Evolutionary conservation across 2,797 vertebrate genomes (phyloP), one percentile per base, ranked within the genome.

Genomic region (Scomberomorus guttatus): DNA sequence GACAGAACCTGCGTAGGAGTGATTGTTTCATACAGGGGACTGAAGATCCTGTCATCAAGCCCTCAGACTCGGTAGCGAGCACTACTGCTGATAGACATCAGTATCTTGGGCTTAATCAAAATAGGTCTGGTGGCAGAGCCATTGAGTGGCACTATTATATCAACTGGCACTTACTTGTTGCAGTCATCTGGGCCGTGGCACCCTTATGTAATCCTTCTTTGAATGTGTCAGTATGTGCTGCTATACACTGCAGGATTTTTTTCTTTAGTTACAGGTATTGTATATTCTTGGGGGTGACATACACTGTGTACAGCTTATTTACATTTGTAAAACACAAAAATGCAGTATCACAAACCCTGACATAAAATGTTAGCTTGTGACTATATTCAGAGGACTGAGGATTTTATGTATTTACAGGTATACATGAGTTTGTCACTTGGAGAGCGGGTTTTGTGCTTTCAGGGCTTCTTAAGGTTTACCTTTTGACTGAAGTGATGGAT

Each of bases 61-160:
- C 86, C 86, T 88, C 82, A 87, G 73, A 70, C 75, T 50, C 58
- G 62, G 76, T 75, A 61, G 67, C 1, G 22, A 72, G 63, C 34
- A 20, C 54, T 75, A 48, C 63, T 59, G 39, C 83, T 89, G 85
- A 83, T 66, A 88, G 81, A 83, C 77, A 72, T 87, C 89, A 82
- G 85, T 84, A 83, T 88, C 78, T 81, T 81, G 79, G 48, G 80
- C 70, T 87, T 90, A 92, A 93, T 95, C 89, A 93, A 90, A 93
- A 93, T 89, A 83, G 83, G 85, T 90, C 92, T 84, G 88, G 90
- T 92, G 83, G 84, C 85, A 90, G 72, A 86, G 89, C 77, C 77
- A 82, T 82, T 92, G 83, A 91, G 87, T 89, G 66, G 82, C 67
- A 89, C 57, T 80, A 66, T 89, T 86, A 85, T 89, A 89, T 92